These are phyloP conservation scores for Temnothorax longispinosus DNA, from an alignment of 1,140 invertebrate species.

Conservation along the genomic window DNA sequence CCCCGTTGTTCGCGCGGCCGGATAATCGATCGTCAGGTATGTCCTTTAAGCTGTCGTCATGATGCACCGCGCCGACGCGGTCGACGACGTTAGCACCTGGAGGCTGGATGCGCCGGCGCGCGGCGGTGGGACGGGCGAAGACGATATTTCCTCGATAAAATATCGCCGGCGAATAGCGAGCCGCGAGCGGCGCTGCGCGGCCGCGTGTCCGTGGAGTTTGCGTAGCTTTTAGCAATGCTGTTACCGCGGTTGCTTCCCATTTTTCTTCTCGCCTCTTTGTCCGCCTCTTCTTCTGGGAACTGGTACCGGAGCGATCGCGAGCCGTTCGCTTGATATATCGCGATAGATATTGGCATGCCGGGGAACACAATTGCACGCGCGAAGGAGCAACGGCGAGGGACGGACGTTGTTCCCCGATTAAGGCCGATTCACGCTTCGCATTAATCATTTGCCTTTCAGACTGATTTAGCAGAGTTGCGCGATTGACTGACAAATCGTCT, in stretches of 20 bases:
- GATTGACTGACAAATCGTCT: neutral
- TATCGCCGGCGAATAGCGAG: slow-evolving; percentile 55
- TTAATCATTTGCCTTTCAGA: neutral
- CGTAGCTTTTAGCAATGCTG: slow-evolving; percentile 64
- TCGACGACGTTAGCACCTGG: slow-evolving; percentile 62
- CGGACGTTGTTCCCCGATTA: slow-evolving; percentile 39
- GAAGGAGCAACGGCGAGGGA: slow-evolving; percentile 6
- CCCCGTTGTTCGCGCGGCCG: slow-evolving; percentile 32
- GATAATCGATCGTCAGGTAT: slow-evolving; percentile 71
- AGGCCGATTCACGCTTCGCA: slow-evolving; percentile 44
- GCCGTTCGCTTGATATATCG: slow-evolving; percentile 63
- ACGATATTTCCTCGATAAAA: slow-evolving; percentile 68
- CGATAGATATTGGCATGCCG: slow-evolving; percentile 64
- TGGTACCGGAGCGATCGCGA: slow-evolving; percentile 46
- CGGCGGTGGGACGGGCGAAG: slow-evolving; percentile 7
- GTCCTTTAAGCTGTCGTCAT: slow-evolving; percentile 70
- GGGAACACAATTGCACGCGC: slow-evolving; percentile 51
- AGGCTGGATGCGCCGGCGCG: neutral
- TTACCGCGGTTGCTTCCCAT: slow-evolving; percentile 60
- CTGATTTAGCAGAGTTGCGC: neutral
- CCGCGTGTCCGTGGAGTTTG: slow-evolving; percentile 41
- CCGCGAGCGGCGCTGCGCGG: slow-evolving; percentile 25
- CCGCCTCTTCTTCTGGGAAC: slow-evolving; percentile 57
- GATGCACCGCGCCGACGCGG: slow-evolving; percentile 59
- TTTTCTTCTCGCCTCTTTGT: slow-evolving; percentile 62